Evolutionary conservation across 2,113 vertebrate genomes (phyloP), one percentile per base, ranked within the genome.

Genomic region (Coryphaenoides rupestris): DNA sequence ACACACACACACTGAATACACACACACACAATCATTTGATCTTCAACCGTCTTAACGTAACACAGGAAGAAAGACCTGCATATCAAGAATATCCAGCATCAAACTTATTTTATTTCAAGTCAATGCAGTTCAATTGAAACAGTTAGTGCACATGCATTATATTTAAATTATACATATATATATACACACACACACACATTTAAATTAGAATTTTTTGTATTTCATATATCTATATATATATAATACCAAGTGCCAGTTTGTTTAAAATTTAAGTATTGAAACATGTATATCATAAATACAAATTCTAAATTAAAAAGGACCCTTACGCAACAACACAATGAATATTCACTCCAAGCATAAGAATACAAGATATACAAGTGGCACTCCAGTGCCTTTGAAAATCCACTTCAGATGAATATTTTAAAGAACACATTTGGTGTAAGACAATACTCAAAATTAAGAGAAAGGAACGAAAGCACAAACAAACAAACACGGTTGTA

Each of bases 91-190:
- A 67, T 81, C 74, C 75, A 83, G 80, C 69, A 76, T 79, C 47
- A 62, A 69, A 86, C 84, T 80, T 82, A 76, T 88, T 91, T 91
- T 87, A 89, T 90, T 88, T 84, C 53, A 85, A 88, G 75, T 75
- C 69, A 84, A 87, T 86, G 82, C 74, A 86, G 74, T 82, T 86
- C 82, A 85, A 87, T n/a, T 84, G 66, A 85, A 87, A 87, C 80
- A 88, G 75, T 81, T 76, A 84, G 80, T 86, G 84, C 80, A 89
- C 89, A 91, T 91, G 89, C 89, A 88, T 89, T 81, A 79, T 79
- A 78, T 85, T 22, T 40, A 40, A 40, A 40, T 40, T 1, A 40
- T 40, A 40, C 9, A 40, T 40, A 40, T 40, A 40, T 40, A 40
- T 12, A 28, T 85, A 76, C 74, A 40, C 6, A 33, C 33, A 40